Evolutionary conservation across 2,888 invertebrate species (phyloP).

Genomic region (Nemotelus pantherinus): DNA sequence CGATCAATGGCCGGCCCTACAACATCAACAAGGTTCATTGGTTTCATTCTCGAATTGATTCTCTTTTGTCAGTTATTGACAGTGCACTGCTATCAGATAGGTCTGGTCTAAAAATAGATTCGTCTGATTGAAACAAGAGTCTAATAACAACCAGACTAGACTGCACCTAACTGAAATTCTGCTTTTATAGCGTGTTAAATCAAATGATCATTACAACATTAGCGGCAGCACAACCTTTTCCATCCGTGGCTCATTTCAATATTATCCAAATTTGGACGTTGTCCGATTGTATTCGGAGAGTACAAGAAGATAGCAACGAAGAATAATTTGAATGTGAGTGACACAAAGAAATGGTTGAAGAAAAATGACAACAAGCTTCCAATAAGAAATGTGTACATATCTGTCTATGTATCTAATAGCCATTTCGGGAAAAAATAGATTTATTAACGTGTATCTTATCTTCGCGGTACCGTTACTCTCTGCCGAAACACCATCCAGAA

Average conservation of each 20-base stretch:
- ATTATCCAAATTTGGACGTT: background rate
- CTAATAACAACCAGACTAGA: too few relatives aligned
- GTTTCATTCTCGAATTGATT: background rate
- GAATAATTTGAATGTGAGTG: background rate
- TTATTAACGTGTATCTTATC: slow-evolving; percentile 8
- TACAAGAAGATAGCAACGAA: background rate
- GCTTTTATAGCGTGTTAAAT: background rate
- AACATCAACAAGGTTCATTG: too few relatives aligned
- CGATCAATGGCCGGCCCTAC: too few relatives aligned
- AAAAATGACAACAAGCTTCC: background rate
- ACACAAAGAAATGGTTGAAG: background rate
- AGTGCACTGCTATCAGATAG: background rate
- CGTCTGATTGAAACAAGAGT: background rate
- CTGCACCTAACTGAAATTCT: too few relatives aligned
- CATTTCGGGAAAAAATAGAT: slow-evolving; percentile 12
- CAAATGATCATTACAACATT: slow-evolving; percentile 6
- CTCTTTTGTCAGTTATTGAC: background rate
- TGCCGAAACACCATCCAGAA: slow-evolving; percentile 13
- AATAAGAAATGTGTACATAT: background rate
- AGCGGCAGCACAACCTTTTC: background rate
- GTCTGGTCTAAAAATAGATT: slow-evolving; percentile 19
- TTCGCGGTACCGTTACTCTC: slow-evolving; percentile 18
- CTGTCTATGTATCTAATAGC: slow-evolving; percentile 2
- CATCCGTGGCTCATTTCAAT: background rate
- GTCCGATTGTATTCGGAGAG: too few relatives aligned